A percentile compares a stretch with the other conserved stretches of the same genome.
Conservation (phyloP, 2,888 invertebrate genomes). For the Polymixis flavicincta region DNA sequence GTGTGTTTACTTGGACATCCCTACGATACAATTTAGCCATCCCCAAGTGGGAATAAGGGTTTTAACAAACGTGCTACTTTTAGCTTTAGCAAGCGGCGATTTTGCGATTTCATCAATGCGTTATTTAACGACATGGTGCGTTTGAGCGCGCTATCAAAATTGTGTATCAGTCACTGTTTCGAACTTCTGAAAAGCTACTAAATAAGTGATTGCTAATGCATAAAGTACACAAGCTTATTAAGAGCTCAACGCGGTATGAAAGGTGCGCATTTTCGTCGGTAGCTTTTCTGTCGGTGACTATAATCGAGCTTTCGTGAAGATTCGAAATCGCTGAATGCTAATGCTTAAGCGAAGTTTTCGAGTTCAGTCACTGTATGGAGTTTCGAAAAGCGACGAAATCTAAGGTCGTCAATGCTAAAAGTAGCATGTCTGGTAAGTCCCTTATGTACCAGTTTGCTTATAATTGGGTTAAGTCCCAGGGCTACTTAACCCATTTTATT, state of each 20-base stretch:
- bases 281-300: neutral
- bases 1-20: slow-evolving; percentile 38
- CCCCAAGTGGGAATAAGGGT: slow-evolving; percentile 22
- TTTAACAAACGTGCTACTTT: neutral
- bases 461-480: slow-evolving; percentile 58
- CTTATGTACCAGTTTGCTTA: slow-evolving; percentile 21
- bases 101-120: neutral
- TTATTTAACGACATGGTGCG: neutral
- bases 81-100: fast-evolving
- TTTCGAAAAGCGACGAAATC: neutral
- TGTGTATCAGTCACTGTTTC: too few species aligned
- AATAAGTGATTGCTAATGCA: too few species aligned
- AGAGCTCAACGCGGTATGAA: too few species aligned
- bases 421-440: neutral
- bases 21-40: slow-evolving; percentile 51
- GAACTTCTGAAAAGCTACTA: too few species aligned
- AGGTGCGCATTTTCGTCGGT: neutral
- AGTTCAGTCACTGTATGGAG: neutral
- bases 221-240: too few species aligned
- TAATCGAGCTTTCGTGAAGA: neutral
- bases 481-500: slow-evolving; percentile 54
- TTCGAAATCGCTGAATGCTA: neutral
- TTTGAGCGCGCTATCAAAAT: neutral
- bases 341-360: neutral
- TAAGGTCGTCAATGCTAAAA: neutral